phyloP scores from a whole-genome alignment of 2,797 vertebrate genomes.

The Oreortyx pictus region DNA sequence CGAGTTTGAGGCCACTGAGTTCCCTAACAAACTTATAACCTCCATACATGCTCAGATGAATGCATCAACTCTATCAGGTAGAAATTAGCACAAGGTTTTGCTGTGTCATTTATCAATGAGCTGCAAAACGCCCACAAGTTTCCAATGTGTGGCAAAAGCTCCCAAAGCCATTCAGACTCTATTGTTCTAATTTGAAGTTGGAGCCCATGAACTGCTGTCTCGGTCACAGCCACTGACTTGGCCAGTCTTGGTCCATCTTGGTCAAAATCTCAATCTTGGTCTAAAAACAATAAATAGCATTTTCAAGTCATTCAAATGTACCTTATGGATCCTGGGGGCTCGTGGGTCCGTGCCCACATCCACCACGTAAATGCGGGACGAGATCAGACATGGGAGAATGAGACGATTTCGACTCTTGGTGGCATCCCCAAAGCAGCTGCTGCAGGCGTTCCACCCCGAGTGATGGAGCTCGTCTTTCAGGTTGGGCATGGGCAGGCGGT shows the following conservation, averaged over 20 bases:
- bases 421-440: conserved; percentile 90
- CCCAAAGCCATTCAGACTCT: background rate
- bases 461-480: conserved; percentile 92
- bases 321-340: conserved; percentile 88
- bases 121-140: background rate
- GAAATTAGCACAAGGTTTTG: background rate
- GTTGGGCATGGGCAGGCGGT: conserved; percentile 91
- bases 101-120: background rate
- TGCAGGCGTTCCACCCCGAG: conserved; percentile 93
- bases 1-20: background rate
- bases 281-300: background rate
- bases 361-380: conserved; percentile 90
- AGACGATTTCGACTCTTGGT: conserved; percentile 86
- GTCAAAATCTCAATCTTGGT: too few species aligned
- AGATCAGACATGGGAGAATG: conserved; percentile 89
- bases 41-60: background rate
- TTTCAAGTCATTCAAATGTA: background rate
- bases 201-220: background rate
- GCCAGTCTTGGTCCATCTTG: too few species aligned
- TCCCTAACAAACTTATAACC: background rate
- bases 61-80: background rate
- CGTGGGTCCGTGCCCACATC: conserved; percentile 84
- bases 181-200: background rate
- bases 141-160: background rate
- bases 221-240: too few species aligned